Evolutionary conservation across 2,113 vertebrate genomes (phyloP), one percentile per base, ranked within the genome.

Genomic region (Antennarius striatus): DNA sequence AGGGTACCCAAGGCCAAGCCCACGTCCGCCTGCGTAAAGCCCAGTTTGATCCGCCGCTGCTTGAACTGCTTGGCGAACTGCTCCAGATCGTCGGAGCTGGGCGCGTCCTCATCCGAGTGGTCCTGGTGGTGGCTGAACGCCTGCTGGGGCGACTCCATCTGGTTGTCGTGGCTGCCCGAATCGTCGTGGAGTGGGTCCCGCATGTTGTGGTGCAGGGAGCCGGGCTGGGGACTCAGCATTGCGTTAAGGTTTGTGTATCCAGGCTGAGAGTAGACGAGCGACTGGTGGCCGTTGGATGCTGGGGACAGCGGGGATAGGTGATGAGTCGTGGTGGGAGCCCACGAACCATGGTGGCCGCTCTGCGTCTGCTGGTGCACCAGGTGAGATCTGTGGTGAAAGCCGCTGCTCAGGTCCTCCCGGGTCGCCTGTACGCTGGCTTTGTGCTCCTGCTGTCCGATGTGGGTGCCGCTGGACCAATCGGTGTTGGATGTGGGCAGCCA

Each of bases 1-100:
- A 99, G 94, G 63, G 97, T 98, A 87, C 97, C 97, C 81, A 99
- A 93, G 51, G 96, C 96, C 87, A 98, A 93, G 86, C 97, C 97
- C 89, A 99, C 97, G 86, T 99, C 97, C 82, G 96, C 97, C 92
- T 98, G 97, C 17, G 97, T 98, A 92, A 99, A 98, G 92, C 97
- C 97, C 89, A 99, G 94, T 90, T 99, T 98, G 93, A 99, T 99
- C 85, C 97, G 94, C 85, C 96, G 93, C 93, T 99, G 97, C 86
- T 99, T 99, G 93, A 99, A 99, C 93, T 99, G 96, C 90, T 98
- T 98, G 90, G 97, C 97, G 89, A 99, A 99, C 90, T 98, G 96
- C 95, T 99, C 97, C 91, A 99, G 92, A 94, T 99, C 96, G 91
- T 99, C 97, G 65, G 97, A 99, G 90, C 94, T 98, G 81, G 97